Conservation (phyloP, 1,140 invertebrate species). For the Akabosia matsudoensis region DNA sequence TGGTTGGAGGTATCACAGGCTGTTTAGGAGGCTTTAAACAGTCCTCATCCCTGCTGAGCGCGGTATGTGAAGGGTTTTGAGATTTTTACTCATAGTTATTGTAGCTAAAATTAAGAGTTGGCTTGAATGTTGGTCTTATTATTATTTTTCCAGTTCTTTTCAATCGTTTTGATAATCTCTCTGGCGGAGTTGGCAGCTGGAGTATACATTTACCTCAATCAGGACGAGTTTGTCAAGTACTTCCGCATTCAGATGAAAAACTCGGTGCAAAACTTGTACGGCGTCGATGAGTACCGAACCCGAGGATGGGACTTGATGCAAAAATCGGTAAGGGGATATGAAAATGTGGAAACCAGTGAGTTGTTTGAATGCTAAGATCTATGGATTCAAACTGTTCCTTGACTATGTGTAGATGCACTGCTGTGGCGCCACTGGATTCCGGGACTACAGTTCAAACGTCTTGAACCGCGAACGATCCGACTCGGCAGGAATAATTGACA, state of each 20-base stretch:
- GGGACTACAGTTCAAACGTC: slow-evolving; percentile 66
- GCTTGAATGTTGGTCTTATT: no score
- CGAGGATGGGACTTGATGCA: slow-evolving; percentile 69
- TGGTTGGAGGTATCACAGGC: slow-evolving; percentile 81
- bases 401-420: slow-evolving; percentile 58
- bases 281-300: slow-evolving; percentile 60
- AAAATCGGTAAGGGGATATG: slow-evolving; percentile 55
- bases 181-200: slow-evolving; percentile 73
- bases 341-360: background rate
- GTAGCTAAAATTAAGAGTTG: no score
- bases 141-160: slow-evolving; percentile 63
- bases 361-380: background rate
- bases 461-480: slow-evolving; percentile 55
- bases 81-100: no score
- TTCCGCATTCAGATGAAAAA: slow-evolving; percentile 61
- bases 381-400: background rate
- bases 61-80: slow-evolving; percentile 60
- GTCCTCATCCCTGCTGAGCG: slow-evolving; percentile 78
- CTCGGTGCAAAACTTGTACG: slow-evolving; percentile 65
- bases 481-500: slow-evolving; percentile 40
- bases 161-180: slow-evolving; percentile 68
- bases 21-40: slow-evolving; percentile 85
- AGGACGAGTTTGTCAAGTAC: slow-evolving; percentile 62
- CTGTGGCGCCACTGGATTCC: slow-evolving; percentile 67
- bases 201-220: slow-evolving; percentile 68